A percentile compares a stretch with the other conserved stretches of the same genome.
These are phyloP conservation scores for Pavo muticus DNA, from an alignment of 2,113 vertebrate genomes.

Conservation along the genomic window DNA sequence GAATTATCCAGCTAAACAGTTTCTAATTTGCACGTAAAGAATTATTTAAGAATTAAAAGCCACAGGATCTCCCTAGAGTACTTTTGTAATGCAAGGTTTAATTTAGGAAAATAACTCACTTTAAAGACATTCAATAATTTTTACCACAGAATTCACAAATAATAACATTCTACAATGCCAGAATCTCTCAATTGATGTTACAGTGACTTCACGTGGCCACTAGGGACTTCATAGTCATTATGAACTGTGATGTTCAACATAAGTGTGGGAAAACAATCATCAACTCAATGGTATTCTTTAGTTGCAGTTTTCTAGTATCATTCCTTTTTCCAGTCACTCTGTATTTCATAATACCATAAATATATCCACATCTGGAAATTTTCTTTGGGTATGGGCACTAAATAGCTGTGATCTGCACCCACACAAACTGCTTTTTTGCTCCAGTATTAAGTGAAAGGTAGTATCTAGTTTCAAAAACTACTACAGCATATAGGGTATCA, in stretches of 20 bases:
- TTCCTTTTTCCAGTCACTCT: not conserved
- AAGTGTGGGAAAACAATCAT: not conserved
- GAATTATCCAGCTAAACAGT: not conserved
- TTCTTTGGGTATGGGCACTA: not conserved
- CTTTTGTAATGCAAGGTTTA: not conserved
- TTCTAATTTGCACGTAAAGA: not conserved
- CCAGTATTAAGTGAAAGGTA: not conserved
- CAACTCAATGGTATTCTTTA: not conserved
- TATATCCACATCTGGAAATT: not conserved
- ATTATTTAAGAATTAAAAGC: not conserved
- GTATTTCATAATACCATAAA: not conserved
- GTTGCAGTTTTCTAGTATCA: not conserved
- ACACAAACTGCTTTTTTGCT: not conserved
- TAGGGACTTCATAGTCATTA: not conserved
- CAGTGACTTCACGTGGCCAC: not conserved
- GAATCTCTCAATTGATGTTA: not conserved
- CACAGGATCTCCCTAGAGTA: not conserved
- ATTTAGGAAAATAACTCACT: not conserved
- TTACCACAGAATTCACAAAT: not conserved
- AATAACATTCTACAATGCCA: not conserved
- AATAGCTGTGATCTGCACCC: not conserved
- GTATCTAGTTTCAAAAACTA: not conserved
- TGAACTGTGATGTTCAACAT: not conserved
- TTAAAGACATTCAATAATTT: not conserved
- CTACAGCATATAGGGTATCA: not conserved